Base-by-base conservation (phyloP, 2,113 vertebrate genomes). In the Microcebus griseorufus region DNA sequence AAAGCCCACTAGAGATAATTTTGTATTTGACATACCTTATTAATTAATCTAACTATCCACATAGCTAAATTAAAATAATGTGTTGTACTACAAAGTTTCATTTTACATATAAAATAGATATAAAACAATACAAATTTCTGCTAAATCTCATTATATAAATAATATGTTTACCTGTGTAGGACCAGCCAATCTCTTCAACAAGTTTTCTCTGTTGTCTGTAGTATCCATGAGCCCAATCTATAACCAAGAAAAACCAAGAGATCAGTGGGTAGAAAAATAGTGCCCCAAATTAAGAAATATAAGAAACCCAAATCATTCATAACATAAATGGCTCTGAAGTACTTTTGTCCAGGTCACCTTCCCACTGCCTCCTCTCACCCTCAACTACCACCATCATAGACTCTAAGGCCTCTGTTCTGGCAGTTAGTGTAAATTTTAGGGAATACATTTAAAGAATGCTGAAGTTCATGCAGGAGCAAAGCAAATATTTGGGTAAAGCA, bases 131-230 rank as follows among this genome's bases (percentile, higher is more conserved):
- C 5, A 60, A 34, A 2, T 87, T 86, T 93, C 23, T 67, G 10
- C 3, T 86, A 70, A 70, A 70, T 88, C 18, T 93, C 25, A 87
- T 22, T 45, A 67, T 60, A 25, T 23, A 39, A 73, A 48, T 37
- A 81, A 85, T 45, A 69, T 29, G 32, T 37, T 98, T 99, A 99
- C 99, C 99, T 98, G 99, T 98, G 4, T 99, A 99, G 4, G 99
- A 99, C 99, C 99, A 99, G 95, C 99, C 99, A 85, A 99, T 99
- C 93, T 99, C 99, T 97, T 99, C 99, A 85, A 99, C 98, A 98
- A 99, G 98, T 98, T 99, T 99, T 94, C 99, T 98, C 85, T 99
- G 99, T 70, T 99, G 99, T 98, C 99, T 99, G 94, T 99, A 99
- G 95, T 99, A 99, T 97, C 99, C 99, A 90, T 98, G 98, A 89